Conservation (phyloP, 1,140 invertebrate species). For the Samia ricini region DNA sequence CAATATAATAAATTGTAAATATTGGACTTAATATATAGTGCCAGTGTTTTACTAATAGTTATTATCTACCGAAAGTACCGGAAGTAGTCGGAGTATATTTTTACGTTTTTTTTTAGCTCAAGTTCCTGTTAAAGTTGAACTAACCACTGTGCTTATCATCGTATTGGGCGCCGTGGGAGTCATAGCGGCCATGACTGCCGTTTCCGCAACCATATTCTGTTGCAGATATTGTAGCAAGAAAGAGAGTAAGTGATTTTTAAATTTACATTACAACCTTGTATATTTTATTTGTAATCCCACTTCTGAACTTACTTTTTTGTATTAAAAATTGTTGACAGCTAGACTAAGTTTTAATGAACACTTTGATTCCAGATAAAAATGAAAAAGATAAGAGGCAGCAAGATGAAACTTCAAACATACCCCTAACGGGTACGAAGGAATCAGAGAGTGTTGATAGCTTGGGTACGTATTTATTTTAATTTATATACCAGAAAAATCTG, state of each 20-base stretch:
- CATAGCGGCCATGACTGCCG: constrained; percentile 44
- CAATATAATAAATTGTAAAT: too few relatives aligned
- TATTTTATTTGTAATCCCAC: too few relatives aligned
- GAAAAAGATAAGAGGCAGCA: constrained; percentile 58
- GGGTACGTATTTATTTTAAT: constrained; percentile 34
- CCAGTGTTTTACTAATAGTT: too few relatives aligned
- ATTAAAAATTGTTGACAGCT: not conserved
- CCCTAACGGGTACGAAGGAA: constrained; percentile 54
- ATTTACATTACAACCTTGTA: too few relatives aligned
- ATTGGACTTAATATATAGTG: too few relatives aligned
- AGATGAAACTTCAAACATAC: constrained; percentile 61
- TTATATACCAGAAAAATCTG: not conserved
- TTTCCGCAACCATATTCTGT: constrained; percentile 53
- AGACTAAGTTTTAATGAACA: not conserved
- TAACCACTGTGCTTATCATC: constrained; percentile 56
- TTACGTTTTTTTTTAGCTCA: constrained; percentile 37
- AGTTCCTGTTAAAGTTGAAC: constrained; percentile 58
- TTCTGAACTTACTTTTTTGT: too few relatives aligned
- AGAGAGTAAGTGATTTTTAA: constrained; percentile 32
- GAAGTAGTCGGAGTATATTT: too few relatives aligned
- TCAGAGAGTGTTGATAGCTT: constrained; percentile 61
- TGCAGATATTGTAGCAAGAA: constrained; percentile 54
- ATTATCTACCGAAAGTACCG: too few relatives aligned
- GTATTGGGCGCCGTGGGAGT: constrained; percentile 49
- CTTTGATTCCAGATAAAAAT: constrained; percentile 49